Evolutionary conservation across 2,888 invertebrate genomes (phyloP).

Genomic region (Gasteruption jaculator): DNA sequence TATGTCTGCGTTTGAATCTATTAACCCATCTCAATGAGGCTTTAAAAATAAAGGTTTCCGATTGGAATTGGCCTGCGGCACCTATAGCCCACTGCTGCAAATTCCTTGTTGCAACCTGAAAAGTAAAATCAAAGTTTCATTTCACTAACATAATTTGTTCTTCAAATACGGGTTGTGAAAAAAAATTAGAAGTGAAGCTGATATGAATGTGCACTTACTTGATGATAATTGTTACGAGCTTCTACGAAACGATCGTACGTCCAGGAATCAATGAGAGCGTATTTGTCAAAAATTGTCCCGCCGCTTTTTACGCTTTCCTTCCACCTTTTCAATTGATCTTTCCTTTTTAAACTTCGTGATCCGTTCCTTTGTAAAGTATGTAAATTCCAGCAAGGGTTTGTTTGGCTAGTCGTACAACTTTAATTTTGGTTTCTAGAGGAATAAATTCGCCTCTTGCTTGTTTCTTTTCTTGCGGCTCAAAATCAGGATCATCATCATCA

Average conservation of each 20-base stretch:
- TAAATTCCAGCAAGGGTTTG: slow-evolving; percentile 20
- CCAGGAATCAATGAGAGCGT: slow-evolving; percentile 20
- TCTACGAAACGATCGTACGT: slow-evolving; percentile 24
- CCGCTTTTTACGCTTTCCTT: slow-evolving; percentile 20
- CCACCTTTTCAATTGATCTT: slow-evolving; percentile 19
- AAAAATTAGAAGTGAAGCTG: no score
- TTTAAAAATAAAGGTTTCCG: no score
- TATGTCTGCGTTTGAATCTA: no score
- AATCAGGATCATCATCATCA: no score
- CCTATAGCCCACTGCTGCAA: slow-evolving; percentile 25
- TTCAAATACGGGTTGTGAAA: no score
- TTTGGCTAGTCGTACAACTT: no score
- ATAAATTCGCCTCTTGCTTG: background rate
- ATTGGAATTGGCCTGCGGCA: slow-evolving; percentile 23
- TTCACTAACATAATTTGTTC: no score
- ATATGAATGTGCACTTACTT: no score
- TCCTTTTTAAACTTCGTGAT: slow-evolving; percentile 16
- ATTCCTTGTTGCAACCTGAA: slow-evolving; percentile 23
- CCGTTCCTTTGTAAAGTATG: slow-evolving; percentile 19
- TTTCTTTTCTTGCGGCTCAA: slow-evolving; percentile 18
- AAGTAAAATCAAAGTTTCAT: no score
- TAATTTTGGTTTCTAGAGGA: no score
- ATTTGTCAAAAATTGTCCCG: slow-evolving; percentile 24
- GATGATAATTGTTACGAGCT: slow-evolving; percentile 19
- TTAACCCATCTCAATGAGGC: no score